phyloP scores from a whole-genome alignment of 2,797 vertebrate species.

The Helostoma temminkii region DNA sequence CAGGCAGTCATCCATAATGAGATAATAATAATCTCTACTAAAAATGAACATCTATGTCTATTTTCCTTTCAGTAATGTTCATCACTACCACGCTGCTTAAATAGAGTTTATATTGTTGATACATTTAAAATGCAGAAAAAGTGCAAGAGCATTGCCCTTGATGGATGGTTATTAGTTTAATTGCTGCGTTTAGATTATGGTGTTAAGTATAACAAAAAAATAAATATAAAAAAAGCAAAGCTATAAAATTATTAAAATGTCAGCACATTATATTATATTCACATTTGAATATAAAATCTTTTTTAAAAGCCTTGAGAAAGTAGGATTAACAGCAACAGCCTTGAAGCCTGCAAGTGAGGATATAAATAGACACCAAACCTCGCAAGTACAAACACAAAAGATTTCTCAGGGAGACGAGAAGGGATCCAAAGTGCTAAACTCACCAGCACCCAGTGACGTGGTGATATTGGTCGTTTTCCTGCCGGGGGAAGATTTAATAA shows the following conservation, averaged over 20 bases:
- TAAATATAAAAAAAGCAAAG: neutral
- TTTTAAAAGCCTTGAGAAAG: neutral
- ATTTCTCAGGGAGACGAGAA: constrained; percentile 68
- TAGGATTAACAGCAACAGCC: neutral
- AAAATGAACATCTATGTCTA: constrained; percentile 15
- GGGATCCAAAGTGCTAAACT: constrained; percentile 65
- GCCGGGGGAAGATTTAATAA: constrained; percentile 85
- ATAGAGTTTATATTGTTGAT: constrained; percentile 19
- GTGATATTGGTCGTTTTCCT: constrained; percentile 83
- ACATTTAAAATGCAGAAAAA: constrained; percentile 16
- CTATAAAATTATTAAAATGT: constrained; percentile 3
- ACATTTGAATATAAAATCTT: neutral
- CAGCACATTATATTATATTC: no score
- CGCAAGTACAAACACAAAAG: constrained; percentile 76
- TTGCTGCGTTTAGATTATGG: neutral
- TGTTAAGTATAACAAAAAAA: neutral
- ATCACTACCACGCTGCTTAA: constrained; percentile 28
- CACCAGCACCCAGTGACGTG: constrained; percentile 83
- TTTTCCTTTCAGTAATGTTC: constrained; percentile 37
- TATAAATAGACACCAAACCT: constrained; percentile 70
- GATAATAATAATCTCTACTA: constrained; percentile 56
- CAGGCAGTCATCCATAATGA: constrained; percentile 65
- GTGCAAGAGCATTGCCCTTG: neutral
- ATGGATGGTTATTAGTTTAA: neutral
- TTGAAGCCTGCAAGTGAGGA: constrained; percentile 27